Percentiles rank a stretch among this genome's conserved stretches.
phyloP scores from a whole-genome alignment of 2,797 vertebrate genomes.

The Chelon auratus region DNA sequence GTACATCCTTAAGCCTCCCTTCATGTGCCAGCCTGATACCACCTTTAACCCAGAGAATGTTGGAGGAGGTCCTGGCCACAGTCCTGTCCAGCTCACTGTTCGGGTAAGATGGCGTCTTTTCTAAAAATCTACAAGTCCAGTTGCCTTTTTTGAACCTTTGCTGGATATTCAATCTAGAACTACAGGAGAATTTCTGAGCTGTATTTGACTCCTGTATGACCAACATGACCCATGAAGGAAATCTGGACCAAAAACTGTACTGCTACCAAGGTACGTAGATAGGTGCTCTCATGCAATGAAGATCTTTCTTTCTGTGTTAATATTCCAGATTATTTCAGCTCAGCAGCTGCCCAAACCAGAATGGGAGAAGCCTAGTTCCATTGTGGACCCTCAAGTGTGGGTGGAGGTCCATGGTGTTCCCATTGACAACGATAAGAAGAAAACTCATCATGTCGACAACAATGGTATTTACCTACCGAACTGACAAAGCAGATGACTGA shows the following conservation, averaged over 20 bases:
- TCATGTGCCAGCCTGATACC: constrained; percentile 80
- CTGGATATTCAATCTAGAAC: too few species aligned
- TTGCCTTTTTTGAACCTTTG: too few species aligned
- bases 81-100: constrained; percentile 81
- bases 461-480: constrained; percentile 84
- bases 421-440: constrained; percentile 87
- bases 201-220: too few species aligned
- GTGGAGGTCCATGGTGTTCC: constrained; percentile 90
- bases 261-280: too few species aligned
- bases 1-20: constrained; percentile 89
- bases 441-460: constrained; percentile 90
- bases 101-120: constrained; percentile 87
- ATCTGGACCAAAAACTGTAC: neutral
- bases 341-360: constrained; percentile 97
- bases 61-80: constrained; percentile 80
- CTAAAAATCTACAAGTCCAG: too few species aligned
- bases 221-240: neutral
- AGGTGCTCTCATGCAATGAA: neutral
- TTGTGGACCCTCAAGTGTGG: constrained; percentile 94
- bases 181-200: too few species aligned
- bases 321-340: constrained; percentile 90
- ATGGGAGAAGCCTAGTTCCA: constrained; percentile 90
- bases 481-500: neutral
- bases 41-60: constrained; percentile 87
- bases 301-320: neutral